phyloP scores from a whole-genome alignment of 2,113 vertebrate genomes.

The Stegostoma tigrinum region DNA sequence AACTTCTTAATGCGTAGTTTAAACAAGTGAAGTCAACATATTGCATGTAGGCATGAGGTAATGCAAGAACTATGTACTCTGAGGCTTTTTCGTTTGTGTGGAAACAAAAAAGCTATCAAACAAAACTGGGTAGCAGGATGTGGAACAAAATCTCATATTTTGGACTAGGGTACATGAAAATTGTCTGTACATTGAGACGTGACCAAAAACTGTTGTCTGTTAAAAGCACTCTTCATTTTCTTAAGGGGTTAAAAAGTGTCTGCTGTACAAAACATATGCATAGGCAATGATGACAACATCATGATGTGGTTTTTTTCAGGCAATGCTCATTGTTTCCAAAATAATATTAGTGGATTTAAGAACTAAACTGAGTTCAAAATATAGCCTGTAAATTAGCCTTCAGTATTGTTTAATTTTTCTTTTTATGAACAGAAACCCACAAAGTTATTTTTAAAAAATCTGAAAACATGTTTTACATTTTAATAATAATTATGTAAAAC shows the following conservation, averaged over 20 bases:
- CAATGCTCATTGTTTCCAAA: background rate
- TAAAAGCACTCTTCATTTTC: conserved; percentile 14
- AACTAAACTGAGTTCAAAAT: conserved; percentile 5
- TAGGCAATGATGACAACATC: background rate
- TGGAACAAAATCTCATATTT: conserved; percentile 27
- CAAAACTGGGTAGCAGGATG: conserved; percentile 3
- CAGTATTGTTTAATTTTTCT: conserved; percentile 42
- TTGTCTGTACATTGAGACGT: conserved; percentile 1
- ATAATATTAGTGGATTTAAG: background rate
- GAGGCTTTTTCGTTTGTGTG: conserved; percentile 40
- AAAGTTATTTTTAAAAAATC: background rate
- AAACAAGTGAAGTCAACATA: conserved; percentile 60
- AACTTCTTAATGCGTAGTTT: conserved; percentile 61
- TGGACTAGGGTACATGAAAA: conserved; percentile 19
- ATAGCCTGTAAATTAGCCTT: conserved; percentile 37
- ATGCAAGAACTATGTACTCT: conserved; percentile 42
- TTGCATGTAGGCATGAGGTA: conserved; percentile 51
- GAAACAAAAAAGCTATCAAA: conserved; percentile 1
- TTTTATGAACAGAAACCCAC: conserved; percentile 41
- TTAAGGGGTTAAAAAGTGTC: background rate
- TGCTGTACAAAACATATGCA: background rate
- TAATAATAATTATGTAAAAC: conserved; percentile 40
- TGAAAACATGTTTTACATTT: background rate
- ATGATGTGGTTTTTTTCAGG: conserved; percentile 26
- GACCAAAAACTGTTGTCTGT: conserved; percentile 3